phyloP scores from a whole-genome alignment of 1,140 invertebrate genomes.

The Plutomurus gul region DNA sequence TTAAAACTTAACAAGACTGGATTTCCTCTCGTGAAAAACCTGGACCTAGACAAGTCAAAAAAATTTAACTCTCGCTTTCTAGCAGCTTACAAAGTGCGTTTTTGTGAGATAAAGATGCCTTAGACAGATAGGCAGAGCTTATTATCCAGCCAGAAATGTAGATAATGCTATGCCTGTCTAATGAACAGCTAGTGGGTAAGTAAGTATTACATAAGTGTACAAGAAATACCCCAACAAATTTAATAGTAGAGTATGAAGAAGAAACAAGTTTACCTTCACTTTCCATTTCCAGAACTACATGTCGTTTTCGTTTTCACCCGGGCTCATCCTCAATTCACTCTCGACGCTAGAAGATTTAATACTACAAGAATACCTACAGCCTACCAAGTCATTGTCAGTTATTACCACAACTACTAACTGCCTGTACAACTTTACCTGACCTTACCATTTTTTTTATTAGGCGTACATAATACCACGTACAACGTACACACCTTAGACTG shows the following conservation, averaged over 20 bases:
- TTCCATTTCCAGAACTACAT: slow-evolving; percentile 34
- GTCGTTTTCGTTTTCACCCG: slow-evolving; percentile 26
- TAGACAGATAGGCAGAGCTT: neutral
- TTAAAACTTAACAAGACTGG: neutral
- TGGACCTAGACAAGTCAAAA: neutral
- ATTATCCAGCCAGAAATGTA: neutral
- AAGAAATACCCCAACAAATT: neutral
- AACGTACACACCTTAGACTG: no score
- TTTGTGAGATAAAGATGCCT: neutral
- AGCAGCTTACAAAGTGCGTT: neutral
- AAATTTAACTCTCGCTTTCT: slow-evolving; percentile 6
- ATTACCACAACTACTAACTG: neutral
- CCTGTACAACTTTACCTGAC: no score
- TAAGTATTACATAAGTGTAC: neutral
- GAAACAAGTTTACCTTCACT: slow-evolving; percentile 43
- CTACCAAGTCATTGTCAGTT: neutral
- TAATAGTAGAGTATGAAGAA: slow-evolving; percentile 4
- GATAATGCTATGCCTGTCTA: neutral
- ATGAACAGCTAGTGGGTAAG: neutral
- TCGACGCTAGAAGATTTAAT: no score
- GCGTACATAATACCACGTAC: no score
- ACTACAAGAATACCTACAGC: no score
- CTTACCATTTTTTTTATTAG: no score
- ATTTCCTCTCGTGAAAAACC: neutral
- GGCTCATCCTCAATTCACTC: slow-evolving; percentile 21